phyloP scores from a whole-genome alignment of 2,797 vertebrate species.

The Podargus strigoides region DNA sequence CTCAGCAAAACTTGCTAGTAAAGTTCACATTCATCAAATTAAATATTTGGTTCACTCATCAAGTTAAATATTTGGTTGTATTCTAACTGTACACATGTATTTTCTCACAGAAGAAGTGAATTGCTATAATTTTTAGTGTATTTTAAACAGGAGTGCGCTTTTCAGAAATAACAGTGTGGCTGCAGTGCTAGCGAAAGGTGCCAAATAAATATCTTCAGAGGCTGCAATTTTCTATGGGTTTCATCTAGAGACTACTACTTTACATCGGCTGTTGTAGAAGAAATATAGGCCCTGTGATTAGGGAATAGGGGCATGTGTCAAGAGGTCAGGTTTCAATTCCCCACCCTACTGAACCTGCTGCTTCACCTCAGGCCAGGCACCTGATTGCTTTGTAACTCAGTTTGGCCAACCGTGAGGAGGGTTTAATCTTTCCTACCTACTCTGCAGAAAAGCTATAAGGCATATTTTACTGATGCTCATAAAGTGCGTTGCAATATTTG shows the following conservation, averaged over 20 bases:
- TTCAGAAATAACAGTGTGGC: not conserved
- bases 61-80: not conserved
- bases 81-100: not conserved
- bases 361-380: not conserved
- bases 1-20: not conserved
- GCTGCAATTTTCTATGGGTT: not conserved
- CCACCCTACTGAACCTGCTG: not conserved
- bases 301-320: not conserved
- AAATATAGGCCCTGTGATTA: not conserved
- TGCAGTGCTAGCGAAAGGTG: not conserved
- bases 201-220: not conserved
- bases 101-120: not conserved
- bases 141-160: not conserved
- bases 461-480: not conserved
- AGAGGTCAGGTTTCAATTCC: not conserved
- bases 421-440: not conserved
- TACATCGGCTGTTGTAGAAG: accelerated
- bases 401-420: not conserved
- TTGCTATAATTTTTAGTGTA: not conserved
- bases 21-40: not conserved
- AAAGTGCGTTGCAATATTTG: not conserved
- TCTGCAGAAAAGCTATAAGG: not conserved
- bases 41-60: not conserved
- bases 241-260: not conserved
- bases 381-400: not conserved